Evolutionary conservation across 2,888 invertebrate species (phyloP).

Genomic region (Campoplex capitator): DNA sequence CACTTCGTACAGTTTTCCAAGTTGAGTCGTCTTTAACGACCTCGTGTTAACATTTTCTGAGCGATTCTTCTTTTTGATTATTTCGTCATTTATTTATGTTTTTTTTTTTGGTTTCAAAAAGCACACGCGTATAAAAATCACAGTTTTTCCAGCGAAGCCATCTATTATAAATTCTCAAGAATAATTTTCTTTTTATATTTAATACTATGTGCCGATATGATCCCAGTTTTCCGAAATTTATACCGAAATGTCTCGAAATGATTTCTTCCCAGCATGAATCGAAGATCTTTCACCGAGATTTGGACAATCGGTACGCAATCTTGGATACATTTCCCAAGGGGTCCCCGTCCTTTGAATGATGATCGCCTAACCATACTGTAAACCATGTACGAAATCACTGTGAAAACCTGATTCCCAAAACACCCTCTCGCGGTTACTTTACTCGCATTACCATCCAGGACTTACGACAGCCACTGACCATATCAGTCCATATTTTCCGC

Average conservation of each 20-base stretch:
- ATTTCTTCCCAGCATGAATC: not conserved
- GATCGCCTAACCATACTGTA: not conserved
- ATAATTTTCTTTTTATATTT: not conserved
- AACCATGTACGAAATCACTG: slow-evolving; percentile 1
- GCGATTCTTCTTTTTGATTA: not conserved
- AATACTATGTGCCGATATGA: too few species aligned
- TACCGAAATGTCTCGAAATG: too few species aligned
- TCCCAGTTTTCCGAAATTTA: too few species aligned
- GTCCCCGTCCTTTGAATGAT: not conserved
- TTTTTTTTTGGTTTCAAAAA: not conserved
- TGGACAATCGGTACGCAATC: not conserved
- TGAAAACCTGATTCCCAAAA: slow-evolving; percentile 4
- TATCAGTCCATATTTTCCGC: not conserved
- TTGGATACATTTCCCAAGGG: not conserved
- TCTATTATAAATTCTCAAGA: not conserved
- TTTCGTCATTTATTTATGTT: not conserved
- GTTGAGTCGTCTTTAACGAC: not conserved
- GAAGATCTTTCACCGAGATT: not conserved
- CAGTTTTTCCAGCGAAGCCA: not conserved
- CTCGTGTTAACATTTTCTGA: not conserved
- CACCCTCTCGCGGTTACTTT: not conserved
- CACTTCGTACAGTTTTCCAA: not conserved
- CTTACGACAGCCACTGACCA: not conserved
- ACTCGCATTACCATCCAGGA: not conserved
- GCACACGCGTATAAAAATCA: not conserved